phyloP scores from a whole-genome alignment of 2,797 vertebrate genomes.

The Lepus oiostolus region DNA sequence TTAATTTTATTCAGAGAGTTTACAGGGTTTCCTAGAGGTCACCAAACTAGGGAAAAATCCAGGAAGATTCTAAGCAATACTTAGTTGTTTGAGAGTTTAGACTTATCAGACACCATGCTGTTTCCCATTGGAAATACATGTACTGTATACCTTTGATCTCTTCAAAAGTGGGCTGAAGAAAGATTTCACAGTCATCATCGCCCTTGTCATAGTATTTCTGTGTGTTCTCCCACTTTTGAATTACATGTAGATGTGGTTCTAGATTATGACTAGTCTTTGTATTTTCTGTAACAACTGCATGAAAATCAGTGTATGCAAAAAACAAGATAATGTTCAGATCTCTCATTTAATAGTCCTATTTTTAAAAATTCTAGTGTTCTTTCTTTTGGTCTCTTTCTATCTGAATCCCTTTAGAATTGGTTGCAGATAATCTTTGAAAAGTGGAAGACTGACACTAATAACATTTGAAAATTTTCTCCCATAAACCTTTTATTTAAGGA shows the following conservation, averaged over 20 bases:
- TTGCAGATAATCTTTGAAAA: conserved; percentile 20
- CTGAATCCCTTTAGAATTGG: not conserved
- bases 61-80: not conserved
- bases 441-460: not conserved
- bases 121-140: not conserved
- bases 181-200: not conserved
- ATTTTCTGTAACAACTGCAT: not conserved
- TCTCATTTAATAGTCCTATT: not conserved
- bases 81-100: not conserved
- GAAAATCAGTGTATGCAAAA: not conserved
- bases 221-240: not conserved
- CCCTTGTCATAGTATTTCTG: not conserved
- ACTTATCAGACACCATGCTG: not conserved
- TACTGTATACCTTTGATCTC: not conserved
- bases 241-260: not conserved
- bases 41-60: not conserved
- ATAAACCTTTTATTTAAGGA: no score
- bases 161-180: conserved; percentile 4
- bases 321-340: not conserved
- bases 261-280: not conserved
- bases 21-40: not conserved
- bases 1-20: not conserved
- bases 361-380: not conserved
- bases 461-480: not conserved
- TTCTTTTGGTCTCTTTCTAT: not conserved